Conservation (phyloP, 2,113 vertebrate species). For the Spea multiplicata region DNA sequence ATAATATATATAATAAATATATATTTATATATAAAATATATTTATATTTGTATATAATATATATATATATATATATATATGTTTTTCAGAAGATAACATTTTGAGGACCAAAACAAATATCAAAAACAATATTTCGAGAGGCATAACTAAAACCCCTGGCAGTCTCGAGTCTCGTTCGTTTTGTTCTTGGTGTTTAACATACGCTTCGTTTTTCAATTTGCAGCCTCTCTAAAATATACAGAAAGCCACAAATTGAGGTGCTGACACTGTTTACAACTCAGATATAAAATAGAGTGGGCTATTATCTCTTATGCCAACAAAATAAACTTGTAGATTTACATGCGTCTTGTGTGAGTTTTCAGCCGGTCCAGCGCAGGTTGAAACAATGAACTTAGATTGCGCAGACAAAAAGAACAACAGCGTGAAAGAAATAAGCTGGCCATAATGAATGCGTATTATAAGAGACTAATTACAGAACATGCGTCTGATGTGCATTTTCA, state of each 20-base stretch:
- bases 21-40: too few relatives aligned
- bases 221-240: neutral
- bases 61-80: too few relatives aligned
- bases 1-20: too few relatives aligned
- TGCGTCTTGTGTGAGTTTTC: neutral
- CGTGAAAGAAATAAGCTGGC: neutral
- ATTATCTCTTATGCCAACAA: neutral
- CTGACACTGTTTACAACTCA: conserved; percentile 21
- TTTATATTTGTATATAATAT: too few relatives aligned
- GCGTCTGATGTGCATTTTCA: neutral
- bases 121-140: neutral
- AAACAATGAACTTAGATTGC: neutral
- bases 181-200: conserved; percentile 4
- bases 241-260: neutral
- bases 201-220: neutral
- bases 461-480: conserved; percentile 2
- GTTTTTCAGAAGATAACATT: too few relatives aligned
- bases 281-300: neutral
- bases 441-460: conserved; percentile 1
- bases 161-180: neutral
- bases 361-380: conserved; percentile 9
- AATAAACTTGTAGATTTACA: conserved; percentile 2
- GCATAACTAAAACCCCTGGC: neutral
- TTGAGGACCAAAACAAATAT: too few relatives aligned
- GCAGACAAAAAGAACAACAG: neutral